These are phyloP conservation scores for Ethmia dodecea DNA, from an alignment of 2,888 invertebrate genomes.

Conservation along the genomic window DNA sequence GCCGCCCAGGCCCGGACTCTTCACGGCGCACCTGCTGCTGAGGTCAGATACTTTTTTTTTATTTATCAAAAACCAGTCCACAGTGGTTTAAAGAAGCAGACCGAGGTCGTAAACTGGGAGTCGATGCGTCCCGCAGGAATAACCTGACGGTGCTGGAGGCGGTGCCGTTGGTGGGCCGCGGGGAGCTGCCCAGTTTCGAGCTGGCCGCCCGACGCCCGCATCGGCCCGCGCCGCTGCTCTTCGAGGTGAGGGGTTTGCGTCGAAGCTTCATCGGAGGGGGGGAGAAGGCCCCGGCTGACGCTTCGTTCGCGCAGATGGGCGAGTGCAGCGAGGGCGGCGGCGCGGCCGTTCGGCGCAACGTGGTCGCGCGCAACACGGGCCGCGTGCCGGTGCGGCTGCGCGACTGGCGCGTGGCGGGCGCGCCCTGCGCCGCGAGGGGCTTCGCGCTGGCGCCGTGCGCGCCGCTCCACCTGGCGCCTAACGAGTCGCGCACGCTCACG, in stretches of 20 bases:
- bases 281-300: conserved; percentile 85
- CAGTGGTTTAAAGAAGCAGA: background rate
- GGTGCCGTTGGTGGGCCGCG: conserved; percentile 88
- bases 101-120: background rate
- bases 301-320: conserved; percentile 87
- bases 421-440: conserved; percentile 50
- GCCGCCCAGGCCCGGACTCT: conserved; percentile 52
- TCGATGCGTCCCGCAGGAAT: conserved; percentile 79
- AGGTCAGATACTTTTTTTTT: conserved; percentile 29
- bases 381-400: conserved; percentile 87
- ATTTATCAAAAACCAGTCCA: background rate
- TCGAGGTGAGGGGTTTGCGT: conserved; percentile 76
- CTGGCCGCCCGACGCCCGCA: conserved; percentile 93
- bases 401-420: conserved; percentile 47
- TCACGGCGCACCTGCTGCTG: conserved; percentile 72
- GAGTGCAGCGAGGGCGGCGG: conserved; percentile 84
- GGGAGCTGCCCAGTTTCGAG: conserved; percentile 91
- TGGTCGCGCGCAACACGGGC: conserved; percentile 93
- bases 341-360: conserved; percentile 81
- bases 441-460: conserved; percentile 53
- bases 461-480: conserved; percentile 46
- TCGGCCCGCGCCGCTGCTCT: conserved; percentile 83
- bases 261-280: no score
- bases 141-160: conserved; percentile 95
- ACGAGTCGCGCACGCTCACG: conserved; percentile 44